These are phyloP conservation scores for Ligdia adustata DNA, from an alignment of 2,888 invertebrate species.

Conservation along the genomic window DNA sequence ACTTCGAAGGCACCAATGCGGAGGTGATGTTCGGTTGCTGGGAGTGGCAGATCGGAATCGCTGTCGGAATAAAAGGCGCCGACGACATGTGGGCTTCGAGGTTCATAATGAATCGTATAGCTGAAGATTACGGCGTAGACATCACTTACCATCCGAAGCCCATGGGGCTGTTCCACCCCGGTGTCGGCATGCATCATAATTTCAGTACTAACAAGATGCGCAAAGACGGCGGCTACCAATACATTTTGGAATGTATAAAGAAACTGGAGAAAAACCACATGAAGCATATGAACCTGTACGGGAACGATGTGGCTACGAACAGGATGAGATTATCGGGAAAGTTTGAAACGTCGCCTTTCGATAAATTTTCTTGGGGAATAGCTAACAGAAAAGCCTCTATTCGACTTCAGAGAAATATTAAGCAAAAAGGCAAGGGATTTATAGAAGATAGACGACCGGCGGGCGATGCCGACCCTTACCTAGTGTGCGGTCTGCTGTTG, in stretches of 20 bases:
- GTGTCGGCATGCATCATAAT: conserved; percentile 94
- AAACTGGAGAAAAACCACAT: conserved; percentile 94
- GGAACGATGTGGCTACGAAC: conserved; percentile 96
- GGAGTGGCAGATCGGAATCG: conserved; percentile 96
- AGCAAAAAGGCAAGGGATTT: conserved; percentile 95
- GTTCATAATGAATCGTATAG: conserved; percentile 91
- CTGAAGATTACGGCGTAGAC: conserved; percentile 92
- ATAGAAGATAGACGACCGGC: conserved; percentile 96
- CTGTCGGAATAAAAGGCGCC: conserved; percentile 91
- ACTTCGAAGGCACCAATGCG: conserved; percentile 97
- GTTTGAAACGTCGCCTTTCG: conserved; percentile 97
- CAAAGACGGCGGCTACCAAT: conserved; percentile 87
- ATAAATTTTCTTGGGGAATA: conserved; percentile 95
- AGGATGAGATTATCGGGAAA: conserved; percentile 95
- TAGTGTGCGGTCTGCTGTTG: conserved; percentile 78
- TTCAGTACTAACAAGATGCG: conserved; percentile 95
- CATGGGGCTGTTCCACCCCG: conserved; percentile 93
- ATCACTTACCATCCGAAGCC: conserved; percentile 89
- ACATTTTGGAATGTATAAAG: conserved; percentile 96
- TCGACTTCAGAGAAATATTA: conserved; percentile 94
- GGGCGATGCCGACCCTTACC: conserved; percentile 95
- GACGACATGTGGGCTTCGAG: conserved; percentile 95
- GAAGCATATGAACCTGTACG: conserved; percentile 96
- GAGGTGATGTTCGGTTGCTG: conserved; percentile 98
- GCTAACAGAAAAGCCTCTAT: conserved; percentile 97